A percentile compares a stretch with the other conserved stretches of the same genome.
Conservation (phyloP, 2,888 invertebrate species). For the Dasypogon diadema region DNA sequence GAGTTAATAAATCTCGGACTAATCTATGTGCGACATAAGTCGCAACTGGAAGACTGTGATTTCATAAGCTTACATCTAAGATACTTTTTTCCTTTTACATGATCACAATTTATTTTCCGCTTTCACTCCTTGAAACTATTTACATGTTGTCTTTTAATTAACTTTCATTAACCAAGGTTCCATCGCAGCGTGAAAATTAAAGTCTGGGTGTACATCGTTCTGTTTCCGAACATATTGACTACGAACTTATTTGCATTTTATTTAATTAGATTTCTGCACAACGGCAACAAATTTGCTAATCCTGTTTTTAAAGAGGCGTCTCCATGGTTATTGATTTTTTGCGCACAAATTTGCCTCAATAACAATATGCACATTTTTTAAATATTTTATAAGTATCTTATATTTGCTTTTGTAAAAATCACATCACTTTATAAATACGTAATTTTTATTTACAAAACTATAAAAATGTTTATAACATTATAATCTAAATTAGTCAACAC, state of each 20-base stretch:
- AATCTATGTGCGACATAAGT: constrained; percentile 31
- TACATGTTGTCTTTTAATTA: constrained; percentile 32
- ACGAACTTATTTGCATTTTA: neutral
- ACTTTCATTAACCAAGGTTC: constrained; percentile 20
- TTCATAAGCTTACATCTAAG: constrained; percentile 60
- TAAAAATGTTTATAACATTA: constrained; percentile 41
- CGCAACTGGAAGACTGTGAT: constrained; percentile 70
- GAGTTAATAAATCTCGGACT: constrained; percentile 17
- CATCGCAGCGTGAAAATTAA: neutral
- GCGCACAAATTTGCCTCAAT: neutral
- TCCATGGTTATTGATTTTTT: constrained; percentile 47
- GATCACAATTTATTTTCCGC: constrained; percentile 15
- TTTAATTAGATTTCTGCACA: constrained; percentile 6
- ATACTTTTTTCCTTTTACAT: constrained; percentile 15
- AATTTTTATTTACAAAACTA: neutral
- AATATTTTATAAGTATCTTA: neutral
- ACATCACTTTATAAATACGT: neutral
- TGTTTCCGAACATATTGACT: constrained; percentile 14
- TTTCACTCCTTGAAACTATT: constrained; percentile 27
- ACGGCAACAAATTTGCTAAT: neutral
- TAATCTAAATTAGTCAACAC: constrained; percentile 51
- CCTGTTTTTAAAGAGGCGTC: constrained; percentile 9
- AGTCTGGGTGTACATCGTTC: no score
- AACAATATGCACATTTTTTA: neutral
- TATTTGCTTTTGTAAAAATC: neutral